Evolutionary conservation across 2,797 vertebrate species (phyloP), one percentile per base, ranked within the genome.

Genomic region (Argentina silus): DNA sequence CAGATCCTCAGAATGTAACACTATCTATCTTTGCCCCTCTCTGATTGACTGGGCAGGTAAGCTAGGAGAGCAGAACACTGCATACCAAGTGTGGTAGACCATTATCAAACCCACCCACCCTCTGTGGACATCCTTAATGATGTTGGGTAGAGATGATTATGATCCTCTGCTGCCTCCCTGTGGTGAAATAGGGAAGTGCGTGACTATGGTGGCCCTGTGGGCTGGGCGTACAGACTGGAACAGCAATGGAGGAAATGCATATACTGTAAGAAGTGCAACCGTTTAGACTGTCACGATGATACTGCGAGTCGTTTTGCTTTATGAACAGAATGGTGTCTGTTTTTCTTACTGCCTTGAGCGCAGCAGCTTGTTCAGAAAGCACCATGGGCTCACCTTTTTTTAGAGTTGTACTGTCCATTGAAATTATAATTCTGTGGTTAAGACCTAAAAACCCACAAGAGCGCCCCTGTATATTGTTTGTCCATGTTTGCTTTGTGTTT

Each of bases 81-180:
- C n/a, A n/a, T n/a, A n/a, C n/a, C 15, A 3, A 1, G 15, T 21
- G 7, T 10, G 10, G 57, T 60, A 17, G 51, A 3, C 19, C 21
- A 17, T 60, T 23, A 21, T 63, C 15, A 1, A 10, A 5, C 12
- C n/a, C 47, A 4, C 17, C 43, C 10, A 21, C n/a, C 1, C 17
- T 23, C 1, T 19, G n/a, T 23, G 17, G 17, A 65, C 15, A 11
- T 36, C 27, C 27, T 36, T 4, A 36, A 47, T 4, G 3, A 3
- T 65, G 3, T 9, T 21, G 11, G 0, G 8, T 3, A 45, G 43
- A 23, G 64, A 47, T 2, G 68, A 43, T 48, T 2, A 11, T 77
- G 11, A 76, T 83, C 45, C 12, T 81, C 62, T 90, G 81, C 85
- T 88, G 79, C 86, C 80, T 62, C 67, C 93, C 88, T 68, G 81